Evolutionary conservation across 2,888 invertebrate species (phyloP).

Genomic region (Buathra laborator): DNA sequence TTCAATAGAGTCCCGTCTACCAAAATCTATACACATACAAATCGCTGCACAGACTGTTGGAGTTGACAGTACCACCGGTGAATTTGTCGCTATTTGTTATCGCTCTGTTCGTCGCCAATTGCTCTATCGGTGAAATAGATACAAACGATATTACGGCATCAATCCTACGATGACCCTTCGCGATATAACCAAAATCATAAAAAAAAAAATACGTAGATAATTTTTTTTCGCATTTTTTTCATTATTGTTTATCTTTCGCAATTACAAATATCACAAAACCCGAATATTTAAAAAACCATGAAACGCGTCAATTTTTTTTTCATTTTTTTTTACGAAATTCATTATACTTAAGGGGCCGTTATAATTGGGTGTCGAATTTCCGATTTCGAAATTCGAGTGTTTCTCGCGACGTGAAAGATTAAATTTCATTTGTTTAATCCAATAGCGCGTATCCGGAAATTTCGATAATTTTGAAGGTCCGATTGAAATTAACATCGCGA

Average conservation of each 20-base stretch:
- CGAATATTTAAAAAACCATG: background rate
- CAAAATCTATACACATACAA: background rate
- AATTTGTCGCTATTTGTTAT: background rate
- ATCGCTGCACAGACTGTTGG: background rate
- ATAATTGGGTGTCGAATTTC: background rate
- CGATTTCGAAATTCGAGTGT: background rate
- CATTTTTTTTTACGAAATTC: no score
- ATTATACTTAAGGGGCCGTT: background rate
- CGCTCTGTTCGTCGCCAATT: background rate
- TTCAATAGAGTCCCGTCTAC: slow-evolving; percentile 36
- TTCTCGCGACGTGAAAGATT: background rate
- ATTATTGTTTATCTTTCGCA: no score
- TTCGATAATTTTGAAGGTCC: background rate
- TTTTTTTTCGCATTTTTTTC: no score
- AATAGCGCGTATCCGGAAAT: background rate
- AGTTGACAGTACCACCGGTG: background rate
- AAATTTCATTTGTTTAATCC: background rate
- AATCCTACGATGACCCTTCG: background rate
- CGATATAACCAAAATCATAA: background rate
- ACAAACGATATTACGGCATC: background rate
- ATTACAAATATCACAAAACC: no score
- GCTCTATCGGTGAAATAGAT: background rate
- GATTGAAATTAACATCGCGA: background rate
- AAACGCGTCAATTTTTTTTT: background rate
- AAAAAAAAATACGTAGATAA: background rate